Conservation (phyloP, 2,797 vertebrate species). For the Muscicapa comitata region DNA sequence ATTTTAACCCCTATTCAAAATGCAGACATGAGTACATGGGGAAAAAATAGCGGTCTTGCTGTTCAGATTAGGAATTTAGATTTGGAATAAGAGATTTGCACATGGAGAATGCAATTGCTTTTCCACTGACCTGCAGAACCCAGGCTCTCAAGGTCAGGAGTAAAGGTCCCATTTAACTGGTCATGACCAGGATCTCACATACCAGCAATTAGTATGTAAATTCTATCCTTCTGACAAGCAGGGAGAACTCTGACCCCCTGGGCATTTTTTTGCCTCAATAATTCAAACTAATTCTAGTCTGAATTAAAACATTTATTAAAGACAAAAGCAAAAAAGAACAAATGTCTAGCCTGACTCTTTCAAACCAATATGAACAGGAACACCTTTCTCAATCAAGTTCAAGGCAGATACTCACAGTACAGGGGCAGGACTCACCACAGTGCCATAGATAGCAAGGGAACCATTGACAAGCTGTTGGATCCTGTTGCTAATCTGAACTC, state of each 20-base stretch:
- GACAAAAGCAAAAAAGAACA: not conserved
- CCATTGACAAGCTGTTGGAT: conserved; percentile 90
- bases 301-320: not conserved
- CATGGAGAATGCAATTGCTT: not conserved
- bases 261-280: not conserved
- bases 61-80: not conserved
- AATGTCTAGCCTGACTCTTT: not conserved
- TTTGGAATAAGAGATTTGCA: not conserved
- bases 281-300: not conserved
- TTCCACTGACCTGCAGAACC: not conserved
- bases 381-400: not conserved
- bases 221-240: not conserved
- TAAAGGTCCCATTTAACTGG: not conserved
- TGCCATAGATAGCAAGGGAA: conserved; percentile 93
- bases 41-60: not conserved
- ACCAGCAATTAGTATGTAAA: not conserved
- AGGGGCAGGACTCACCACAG: conserved; percentile 78
- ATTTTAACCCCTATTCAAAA: not conserved
- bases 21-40: not conserved
- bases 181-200: not conserved
- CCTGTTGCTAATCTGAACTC: conserved; percentile 81
- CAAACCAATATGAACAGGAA: not conserved
- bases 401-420: not conserved
- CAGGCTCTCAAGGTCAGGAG: not conserved
- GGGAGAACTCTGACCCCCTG: rapidly evolving